Evolutionary conservation across 2,797 vertebrate genomes (phyloP), one percentile per base, ranked within the genome.

Genomic region (Sebastes matsubarae): DNA sequence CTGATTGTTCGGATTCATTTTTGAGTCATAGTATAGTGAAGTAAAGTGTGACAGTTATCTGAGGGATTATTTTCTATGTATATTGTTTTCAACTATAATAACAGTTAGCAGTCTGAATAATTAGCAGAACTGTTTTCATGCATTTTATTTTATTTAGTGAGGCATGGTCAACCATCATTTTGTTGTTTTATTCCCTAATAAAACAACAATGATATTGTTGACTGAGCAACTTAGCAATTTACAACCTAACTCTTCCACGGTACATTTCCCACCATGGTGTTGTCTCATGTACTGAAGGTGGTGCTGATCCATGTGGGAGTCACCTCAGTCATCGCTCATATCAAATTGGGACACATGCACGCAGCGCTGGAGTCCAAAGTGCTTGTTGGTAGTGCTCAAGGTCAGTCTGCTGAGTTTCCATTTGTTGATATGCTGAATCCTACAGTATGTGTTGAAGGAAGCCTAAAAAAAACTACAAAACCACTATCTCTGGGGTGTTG

Each of bases 311-410:
- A 96, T 38, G 65, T 95, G 16, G 95, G 95, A 66, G 88, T 96
- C 70, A 96, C 96, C 16, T 96, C 95, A 6, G 85, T 96, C 14
- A 96, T 96, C 69, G 95, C 96, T 68, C 95, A 96, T 77, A 91
- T 97, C 70, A 96, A 96, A 91, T 88, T 96, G 34, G 95, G 95
- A 36, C 91, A 92, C 60, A 95, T 96, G 93, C 96, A 96, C 1
- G 95, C 95, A 30, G 95, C 95, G 0, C 81, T 96, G 80, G 96
- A 96, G 88, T 93, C 96, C 52, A 94, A 95, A 88, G 95, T 96
- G 60, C 88, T 93, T 14, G 95, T 96, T 13, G 80, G 95, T 79
- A 95, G 93, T 50, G 94, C 94, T 68, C 94, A 95, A 94, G 96
- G 96, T 96, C 80, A 86, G 89, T 80, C 12, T 58, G 29, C 46